A percentile compares a stretch with the other conserved stretches of the same genome.
Conservation (phyloP, 2,113 vertebrate genomes). For the Perca fluviatilis region DNA sequence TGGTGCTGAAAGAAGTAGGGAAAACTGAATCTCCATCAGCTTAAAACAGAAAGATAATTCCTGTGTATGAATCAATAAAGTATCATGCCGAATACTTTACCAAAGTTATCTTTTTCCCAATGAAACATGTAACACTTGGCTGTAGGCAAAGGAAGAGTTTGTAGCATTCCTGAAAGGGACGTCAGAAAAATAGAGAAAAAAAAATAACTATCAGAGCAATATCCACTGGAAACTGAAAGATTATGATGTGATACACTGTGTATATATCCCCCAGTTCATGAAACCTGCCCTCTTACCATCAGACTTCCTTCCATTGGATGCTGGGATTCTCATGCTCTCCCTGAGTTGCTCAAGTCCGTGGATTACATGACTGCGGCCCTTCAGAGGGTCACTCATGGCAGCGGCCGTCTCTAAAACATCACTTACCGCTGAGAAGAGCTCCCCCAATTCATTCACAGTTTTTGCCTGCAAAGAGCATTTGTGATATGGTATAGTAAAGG, state of each 20-base stretch:
- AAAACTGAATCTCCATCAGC: neutral
- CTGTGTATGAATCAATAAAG: neutral
- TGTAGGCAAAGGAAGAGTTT: conserved; percentile 88
- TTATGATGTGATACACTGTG: neutral
- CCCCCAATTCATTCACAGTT: conserved; percentile 82
- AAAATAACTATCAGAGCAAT: neutral
- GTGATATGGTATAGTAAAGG: neutral
- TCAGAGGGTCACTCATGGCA: conserved; percentile 62
- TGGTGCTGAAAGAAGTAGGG: neutral
- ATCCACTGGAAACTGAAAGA: neutral
- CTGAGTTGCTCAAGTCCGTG: conserved; percentile 84
- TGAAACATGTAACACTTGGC: conserved; percentile 92
- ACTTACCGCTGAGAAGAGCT: conserved; percentile 83
- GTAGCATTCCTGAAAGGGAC: conserved; percentile 81
- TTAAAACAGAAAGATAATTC: neutral
- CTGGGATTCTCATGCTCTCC: conserved; percentile 80
- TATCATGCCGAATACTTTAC: conserved; percentile 80
- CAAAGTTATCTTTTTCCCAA: conserved; percentile 97
- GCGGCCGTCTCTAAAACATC: conserved; percentile 87
- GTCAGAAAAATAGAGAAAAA: neutral
- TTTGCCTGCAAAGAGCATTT: conserved; percentile 76
- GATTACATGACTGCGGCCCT: conserved; percentile 84
- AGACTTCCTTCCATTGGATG: conserved; percentile 71
- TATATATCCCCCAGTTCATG: neutral
- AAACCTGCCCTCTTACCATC: conserved; percentile 77